Evolutionary conservation across 2,888 invertebrate species (phyloP).

Genomic region (Caenorhabditis sp.): DNA sequence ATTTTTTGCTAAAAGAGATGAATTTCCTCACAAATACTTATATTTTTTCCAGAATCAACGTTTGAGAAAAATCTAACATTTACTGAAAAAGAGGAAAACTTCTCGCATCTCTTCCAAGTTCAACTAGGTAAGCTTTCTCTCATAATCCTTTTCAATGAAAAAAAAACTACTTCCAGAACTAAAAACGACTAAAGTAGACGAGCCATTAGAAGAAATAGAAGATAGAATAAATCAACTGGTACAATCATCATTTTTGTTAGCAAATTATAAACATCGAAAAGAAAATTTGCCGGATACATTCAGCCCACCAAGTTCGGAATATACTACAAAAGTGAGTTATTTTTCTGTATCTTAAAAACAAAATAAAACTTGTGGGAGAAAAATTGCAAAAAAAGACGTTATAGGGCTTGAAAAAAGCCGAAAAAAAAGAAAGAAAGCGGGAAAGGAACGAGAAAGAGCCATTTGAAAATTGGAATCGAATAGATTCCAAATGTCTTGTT

Average conservation of each 20-base stretch:
- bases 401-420: neutral
- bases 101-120: constrained; percentile 20
- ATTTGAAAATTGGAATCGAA: constrained; percentile 1
- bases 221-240: constrained; percentile 21
- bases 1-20: neutral
- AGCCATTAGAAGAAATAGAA: constrained; percentile 20
- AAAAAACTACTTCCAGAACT: constrained; percentile 20
- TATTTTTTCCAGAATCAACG: neutral
- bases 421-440: constrained; percentile 1
- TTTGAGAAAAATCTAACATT: neutral
- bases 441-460: neutral
- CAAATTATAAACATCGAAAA: constrained; percentile 29
- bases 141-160: neutral
- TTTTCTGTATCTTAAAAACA: neutral
- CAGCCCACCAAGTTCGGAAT: neutral
- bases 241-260: constrained; percentile 17
- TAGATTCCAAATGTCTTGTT: neutral
- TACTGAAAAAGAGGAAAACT: constrained; percentile 13
- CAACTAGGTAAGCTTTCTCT: constrained; percentile 23
- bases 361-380: neutral
- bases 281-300: constrained; percentile 24
- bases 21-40: neutral
- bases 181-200: constrained; percentile 23
- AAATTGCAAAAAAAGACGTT: neutral
- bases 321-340: constrained; percentile 21